Evolutionary conservation across 2,888 invertebrate genomes (phyloP), one percentile per base, ranked within the genome.

Genomic region (Oxyteleia sp.): DNA sequence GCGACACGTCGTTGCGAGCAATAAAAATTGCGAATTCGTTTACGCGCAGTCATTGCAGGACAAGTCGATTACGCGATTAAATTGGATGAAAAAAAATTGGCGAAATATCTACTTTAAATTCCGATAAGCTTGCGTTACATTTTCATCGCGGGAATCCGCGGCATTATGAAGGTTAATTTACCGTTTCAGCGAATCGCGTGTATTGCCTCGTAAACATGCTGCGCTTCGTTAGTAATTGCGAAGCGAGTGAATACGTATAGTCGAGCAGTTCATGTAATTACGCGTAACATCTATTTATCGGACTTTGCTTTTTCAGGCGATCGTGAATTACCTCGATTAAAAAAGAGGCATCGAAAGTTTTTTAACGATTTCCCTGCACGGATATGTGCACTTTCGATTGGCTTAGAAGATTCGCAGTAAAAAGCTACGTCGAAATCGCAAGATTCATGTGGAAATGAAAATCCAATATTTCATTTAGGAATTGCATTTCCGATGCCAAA

Each of bases 141-240:
- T 45, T 45, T 61, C 16, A 61, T 61, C 43, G 61, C 26, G 61
- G 10, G 16, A 43, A 15, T 61, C 29, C 29, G 26, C 29, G 10
- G 4, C 7, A 45, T 41, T 29, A 35, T 49, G 16, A 47, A 49
- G 35, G 47, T 47, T 63, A 45, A 47, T 63, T 47, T 29, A 49
- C 32, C 45, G 32, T 49, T 47, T 49, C 47, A 63, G 29, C 47
- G 35, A 32, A 61, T 61, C 11, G 13, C 23, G 45, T 20, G 47
- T 35, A 32, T 63, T 63, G 20, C 47, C 29, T 63, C 63, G 47
- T 63, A 63, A 63, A 49, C 20, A 49, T 20, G 32, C 18, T 32
- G 4, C 10, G 32, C 32, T 32, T 32, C 32, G 32, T 10, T 8
- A 32, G 32, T 26, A 26, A 26, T 26, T 26, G 26, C 26, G 5